Evolutionary conservation across 2,888 invertebrate genomes (phyloP).

Genomic region (Terebella lapidaria): DNA sequence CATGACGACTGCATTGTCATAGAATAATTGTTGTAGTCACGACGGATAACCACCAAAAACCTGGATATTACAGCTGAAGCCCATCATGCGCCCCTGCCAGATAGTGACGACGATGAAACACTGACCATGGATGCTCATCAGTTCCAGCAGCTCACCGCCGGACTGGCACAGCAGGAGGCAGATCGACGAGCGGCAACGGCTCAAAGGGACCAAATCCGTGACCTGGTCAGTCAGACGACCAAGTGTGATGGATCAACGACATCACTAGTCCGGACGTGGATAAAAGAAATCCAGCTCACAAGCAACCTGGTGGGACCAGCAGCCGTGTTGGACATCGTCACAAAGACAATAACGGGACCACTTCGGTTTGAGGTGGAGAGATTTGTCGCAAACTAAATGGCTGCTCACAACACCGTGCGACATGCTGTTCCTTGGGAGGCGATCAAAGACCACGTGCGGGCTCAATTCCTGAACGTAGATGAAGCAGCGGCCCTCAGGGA

Average conservation of each 20-base stretch:
- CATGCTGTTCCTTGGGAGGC: neutral
- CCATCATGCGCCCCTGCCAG: no score
- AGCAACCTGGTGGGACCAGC: neutral
- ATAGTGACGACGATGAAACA: no score
- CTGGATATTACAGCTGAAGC: no score
- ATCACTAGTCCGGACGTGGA: neutral
- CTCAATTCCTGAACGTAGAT: neutral
- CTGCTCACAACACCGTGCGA: neutral
- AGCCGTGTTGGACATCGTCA: neutral
- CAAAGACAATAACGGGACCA: no score
- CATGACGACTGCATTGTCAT: no score
- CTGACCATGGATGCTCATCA: neutral
- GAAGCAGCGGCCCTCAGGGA: neutral
- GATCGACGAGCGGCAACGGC: neutral
- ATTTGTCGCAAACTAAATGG: neutral
- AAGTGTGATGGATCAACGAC: neutral
- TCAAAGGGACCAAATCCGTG: no score
- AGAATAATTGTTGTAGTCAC: no score
- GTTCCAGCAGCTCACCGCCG: neutral
- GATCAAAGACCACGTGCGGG: neutral
- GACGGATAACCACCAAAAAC: no score
- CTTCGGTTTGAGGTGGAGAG: neutral
- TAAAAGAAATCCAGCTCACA: neutral
- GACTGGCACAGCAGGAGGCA: neutral
- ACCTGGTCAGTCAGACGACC: neutral